These are phyloP conservation scores for Lagopus leucura DNA, from an alignment of 2,113 vertebrate genomes.

Conservation along the genomic window DNA sequence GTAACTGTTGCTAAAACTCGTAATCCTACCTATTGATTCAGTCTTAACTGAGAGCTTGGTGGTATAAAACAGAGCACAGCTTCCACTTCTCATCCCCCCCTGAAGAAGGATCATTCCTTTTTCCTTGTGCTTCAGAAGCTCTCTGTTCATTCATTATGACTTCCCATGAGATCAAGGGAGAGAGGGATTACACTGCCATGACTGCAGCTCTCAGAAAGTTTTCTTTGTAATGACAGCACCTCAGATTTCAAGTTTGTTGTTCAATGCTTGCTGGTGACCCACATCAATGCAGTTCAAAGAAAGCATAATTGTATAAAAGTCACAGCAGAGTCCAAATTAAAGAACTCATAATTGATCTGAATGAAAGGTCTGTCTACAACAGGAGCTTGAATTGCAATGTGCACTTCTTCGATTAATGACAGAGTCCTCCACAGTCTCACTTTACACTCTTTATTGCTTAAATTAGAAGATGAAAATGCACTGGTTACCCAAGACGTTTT, in stretches of 20 bases:
- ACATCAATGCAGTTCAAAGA: slow-evolving; percentile 62
- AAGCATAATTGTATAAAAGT: slow-evolving; percentile 64
- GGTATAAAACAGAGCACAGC: not conserved
- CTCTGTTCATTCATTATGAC: slow-evolving; percentile 1
- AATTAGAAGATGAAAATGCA: slow-evolving; percentile 31
- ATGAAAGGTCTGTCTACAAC: slow-evolving; percentile 58
- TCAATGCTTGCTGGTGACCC: slow-evolving; percentile 54
- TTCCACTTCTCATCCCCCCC: not conserved
- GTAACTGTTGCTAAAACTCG: not conserved
- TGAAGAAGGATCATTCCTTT: not conserved
- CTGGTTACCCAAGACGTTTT: slow-evolving; percentile 7
- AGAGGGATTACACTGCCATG: not conserved
- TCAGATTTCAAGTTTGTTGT: slow-evolving; percentile 49
- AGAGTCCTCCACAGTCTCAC: not conserved
- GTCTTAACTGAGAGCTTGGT: not conserved
- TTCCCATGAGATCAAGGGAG: slow-evolving; percentile 27
- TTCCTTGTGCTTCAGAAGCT: slow-evolving; percentile 1
- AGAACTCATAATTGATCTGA: slow-evolving; percentile 47
- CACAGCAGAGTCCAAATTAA: slow-evolving; percentile 62
- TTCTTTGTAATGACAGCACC: slow-evolving; percentile 30
- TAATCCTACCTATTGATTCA: not conserved
- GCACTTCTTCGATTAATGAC: slow-evolving; percentile 14
- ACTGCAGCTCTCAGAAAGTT: not conserved
- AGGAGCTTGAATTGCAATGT: slow-evolving; percentile 36
- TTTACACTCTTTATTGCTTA: slow-evolving; percentile 1